phyloP scores from a whole-genome alignment of 2,888 invertebrate species.

The Eustalomyia histrio region DNA sequence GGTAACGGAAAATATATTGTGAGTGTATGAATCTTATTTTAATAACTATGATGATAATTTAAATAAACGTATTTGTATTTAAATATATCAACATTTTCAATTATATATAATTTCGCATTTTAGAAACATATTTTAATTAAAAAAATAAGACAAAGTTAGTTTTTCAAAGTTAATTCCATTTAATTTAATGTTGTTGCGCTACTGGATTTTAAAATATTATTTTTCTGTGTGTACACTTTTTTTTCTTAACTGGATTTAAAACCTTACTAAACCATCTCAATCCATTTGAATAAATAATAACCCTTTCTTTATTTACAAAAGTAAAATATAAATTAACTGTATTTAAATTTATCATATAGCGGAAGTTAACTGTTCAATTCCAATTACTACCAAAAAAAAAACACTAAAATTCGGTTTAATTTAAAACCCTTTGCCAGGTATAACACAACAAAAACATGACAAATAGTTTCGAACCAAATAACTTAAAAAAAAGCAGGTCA shows the following conservation, averaged over 20 bases:
- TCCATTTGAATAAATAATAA: neutral
- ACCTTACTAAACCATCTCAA: neutral
- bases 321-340: slow-evolving; percentile 11
- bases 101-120: too few relatives aligned
- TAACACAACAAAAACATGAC: slow-evolving; percentile 35
- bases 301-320: neutral
- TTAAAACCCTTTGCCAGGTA: slow-evolving; percentile 10
- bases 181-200: too few relatives aligned
- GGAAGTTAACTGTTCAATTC: slow-evolving; percentile 67
- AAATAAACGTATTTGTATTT: too few relatives aligned
- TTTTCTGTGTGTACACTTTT: too few relatives aligned
- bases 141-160: too few relatives aligned
- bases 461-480: slow-evolving; percentile 44
- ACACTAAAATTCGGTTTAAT: slow-evolving; percentile 12
- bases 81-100: too few relatives aligned
- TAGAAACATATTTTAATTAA: too few relatives aligned
- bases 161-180: too few relatives aligned
- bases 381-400: slow-evolving; percentile 53
- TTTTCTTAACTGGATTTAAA: neutral
- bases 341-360: slow-evolving; percentile 31
- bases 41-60: too few relatives aligned
- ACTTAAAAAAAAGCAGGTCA: slow-evolving; percentile 53
- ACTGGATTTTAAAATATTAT: neutral
- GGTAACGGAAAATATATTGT: too few relatives aligned
- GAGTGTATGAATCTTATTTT: too few relatives aligned